Evolutionary conservation across 2,797 vertebrate species (phyloP), one percentile per base, ranked within the genome.

Genomic region (Gambelia wislizenii): DNA sequence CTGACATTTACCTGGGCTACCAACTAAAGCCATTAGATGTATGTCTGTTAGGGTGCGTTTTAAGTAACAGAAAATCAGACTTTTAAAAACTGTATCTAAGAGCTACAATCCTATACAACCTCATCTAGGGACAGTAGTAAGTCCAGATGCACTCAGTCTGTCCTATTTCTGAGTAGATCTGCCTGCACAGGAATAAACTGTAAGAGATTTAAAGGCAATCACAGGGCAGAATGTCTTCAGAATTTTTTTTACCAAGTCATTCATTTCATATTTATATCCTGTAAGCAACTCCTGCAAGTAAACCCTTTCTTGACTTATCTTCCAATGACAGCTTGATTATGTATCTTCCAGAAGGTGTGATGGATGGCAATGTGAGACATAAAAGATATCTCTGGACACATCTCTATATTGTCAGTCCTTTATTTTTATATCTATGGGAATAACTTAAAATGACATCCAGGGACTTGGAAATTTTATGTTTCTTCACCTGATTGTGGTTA

Each of bases 311-410:
- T 70, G 12, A 72, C 67, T 72, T 84, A 54, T 69, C 47, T 84
- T 72, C 47, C 47, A 84, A 39, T 49, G 83, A 72, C 83, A 84
- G 67, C 54, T 84, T 84, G 69, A 54, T 81, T 80, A 70, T 87
- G 30, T 44, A 87, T 81, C 52, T 70, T 18, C 39, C 39, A n/a
- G 52, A 54, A 72, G 56, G 49, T 80, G 47, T 33, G 14, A 87
- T 56, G 78, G 56, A 54, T 87, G 36, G 39, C 36, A 87, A 64
- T 12, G 47, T 22, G 59, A 64, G 14, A 44, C 47, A 70, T 12
- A 78, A 70, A 80, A 87, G 16, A 30, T 44, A 7, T 14, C 27
- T 72, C 18, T 70, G 20, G 49, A 72, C 36, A 59, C n/a, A 69
- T 27, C 59, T 30, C 44, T 67, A 49, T 83, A 83, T 67, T 67